Base-by-base conservation (phyloP, 2,888 invertebrate species). In the Chloromyia formosa region DNA sequence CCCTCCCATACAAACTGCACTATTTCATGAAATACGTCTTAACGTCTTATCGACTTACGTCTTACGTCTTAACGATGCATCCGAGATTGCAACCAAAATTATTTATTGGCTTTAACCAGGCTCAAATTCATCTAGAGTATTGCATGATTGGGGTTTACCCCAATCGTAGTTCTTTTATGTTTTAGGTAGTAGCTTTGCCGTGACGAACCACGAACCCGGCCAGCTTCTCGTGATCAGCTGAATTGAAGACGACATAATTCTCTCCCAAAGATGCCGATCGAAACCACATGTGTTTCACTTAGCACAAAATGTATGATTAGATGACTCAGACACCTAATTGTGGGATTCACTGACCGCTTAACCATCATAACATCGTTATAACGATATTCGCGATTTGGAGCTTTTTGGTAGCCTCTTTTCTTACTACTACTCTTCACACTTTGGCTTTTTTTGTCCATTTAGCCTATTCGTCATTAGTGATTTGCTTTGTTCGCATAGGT, bases 291-390 rank as follows among this genome's bases (percentile, higher is more conserved):
- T 27, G 14, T 69, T 69, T 23, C 54, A 54, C 42, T 69, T 69
- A 69, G 68, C 23, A 23, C 49, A 23, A 66, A 16, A 20, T 66
- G 45, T 20, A 14, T 54, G 49, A 69, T 69, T 49, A 69, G 40
- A 66, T 66, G 23, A 20, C 40, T 49, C 49, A 49, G 49, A 12
- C 40, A 60, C 23, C 23, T 62, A 40, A 4, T 23, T 54, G 68
- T 42, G 27, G 54, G 66, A 49, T 22, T 66, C 66, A 66, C 62
- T 64, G 62, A 64, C 62, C 62, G 62, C 62, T 2, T 42, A 40
- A 64, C 62, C 42, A 64, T 64, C 62, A 40, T 64, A 64, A 42
- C n/a, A 42, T 42, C 62, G 5, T 7, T 5, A 18, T 56, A 4
- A 20, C 56, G 56, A 20, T 56, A n/a, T 20, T 10, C 56, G 5